Conservation (phyloP, 2,113 vertebrate species). For the Thermophis baileyi region DNA sequence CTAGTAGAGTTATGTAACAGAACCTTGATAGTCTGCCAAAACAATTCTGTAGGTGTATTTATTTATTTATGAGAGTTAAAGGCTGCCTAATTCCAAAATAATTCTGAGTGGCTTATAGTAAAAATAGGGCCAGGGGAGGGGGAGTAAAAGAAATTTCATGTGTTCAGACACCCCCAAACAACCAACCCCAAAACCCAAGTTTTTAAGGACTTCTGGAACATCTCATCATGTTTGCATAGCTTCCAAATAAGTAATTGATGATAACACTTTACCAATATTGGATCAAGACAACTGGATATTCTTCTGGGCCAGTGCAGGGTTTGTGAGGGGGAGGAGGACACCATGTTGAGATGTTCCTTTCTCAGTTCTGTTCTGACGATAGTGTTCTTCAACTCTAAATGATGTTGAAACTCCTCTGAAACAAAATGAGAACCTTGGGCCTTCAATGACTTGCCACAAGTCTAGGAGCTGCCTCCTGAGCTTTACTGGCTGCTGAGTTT, state of each 20-base stretch:
- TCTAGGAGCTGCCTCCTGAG: neutral
- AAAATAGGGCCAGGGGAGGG: neutral
- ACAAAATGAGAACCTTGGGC: neutral
- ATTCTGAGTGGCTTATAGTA: neutral
- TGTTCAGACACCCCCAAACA: neutral
- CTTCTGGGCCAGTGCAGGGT: neutral
- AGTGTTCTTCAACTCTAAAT: neutral
- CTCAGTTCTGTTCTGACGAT: neutral
- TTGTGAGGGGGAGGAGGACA: neutral
- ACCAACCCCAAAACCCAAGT: neutral
- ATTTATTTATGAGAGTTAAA: neutral
- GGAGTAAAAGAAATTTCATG: neutral
- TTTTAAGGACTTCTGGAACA: neutral
- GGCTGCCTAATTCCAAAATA: neutral
- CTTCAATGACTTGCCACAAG: neutral
- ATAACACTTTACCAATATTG: neutral
- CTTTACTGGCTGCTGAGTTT: neutral
- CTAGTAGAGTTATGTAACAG: neutral
- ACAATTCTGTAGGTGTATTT: neutral
- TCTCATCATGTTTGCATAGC: neutral
- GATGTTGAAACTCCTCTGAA: neutral
- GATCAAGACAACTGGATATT: neutral
- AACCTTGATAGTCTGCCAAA: neutral
- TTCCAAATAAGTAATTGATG: neutral
- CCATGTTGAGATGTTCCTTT: neutral